Conservation (phyloP, 2,797 vertebrate species). For the Pipistrellus kuhlii region DNA sequence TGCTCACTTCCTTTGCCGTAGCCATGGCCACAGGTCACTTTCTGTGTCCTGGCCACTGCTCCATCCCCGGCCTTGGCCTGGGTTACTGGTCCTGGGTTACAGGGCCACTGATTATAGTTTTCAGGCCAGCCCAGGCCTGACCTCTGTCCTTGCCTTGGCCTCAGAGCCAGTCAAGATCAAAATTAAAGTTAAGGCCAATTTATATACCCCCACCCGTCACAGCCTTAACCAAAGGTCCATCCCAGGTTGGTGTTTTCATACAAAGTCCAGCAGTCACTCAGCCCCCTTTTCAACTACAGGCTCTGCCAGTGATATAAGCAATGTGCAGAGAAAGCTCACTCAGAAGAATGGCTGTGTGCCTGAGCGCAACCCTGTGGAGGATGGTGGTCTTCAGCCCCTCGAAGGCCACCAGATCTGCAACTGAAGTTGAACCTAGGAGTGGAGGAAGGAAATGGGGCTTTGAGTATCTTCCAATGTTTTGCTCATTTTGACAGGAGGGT, state of each 20-base stretch:
- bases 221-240: constrained; percentile 68
- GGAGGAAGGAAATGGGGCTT: constrained; percentile 77
- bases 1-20: constrained; percentile 61
- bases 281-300: constrained; percentile 67
- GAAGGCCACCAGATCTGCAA: constrained; percentile 75
- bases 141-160: constrained; percentile 13
- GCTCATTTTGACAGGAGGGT: constrained; percentile 42
- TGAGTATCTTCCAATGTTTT: constrained; percentile 69
- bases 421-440: constrained; percentile 76
- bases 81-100: background rate
- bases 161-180: constrained; percentile 54
- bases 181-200: constrained; percentile 63
- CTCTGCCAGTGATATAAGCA: constrained; percentile 69
- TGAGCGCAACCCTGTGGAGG: constrained; percentile 64
- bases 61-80: background rate
- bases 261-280: constrained; percentile 71
- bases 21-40: background rate
- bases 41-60: constrained; percentile 39
- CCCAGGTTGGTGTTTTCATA: constrained; percentile 70
- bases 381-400: constrained; percentile 74
- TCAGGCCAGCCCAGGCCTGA: constrained; percentile 13
- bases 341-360: constrained; percentile 64
- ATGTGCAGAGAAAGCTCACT: constrained; percentile 67
- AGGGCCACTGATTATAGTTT: constrained; percentile 51
- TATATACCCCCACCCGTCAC: background rate